Evolutionary conservation across 1,140 invertebrate species (phyloP).

Genomic region (Sesamia nonagrioides): DNA sequence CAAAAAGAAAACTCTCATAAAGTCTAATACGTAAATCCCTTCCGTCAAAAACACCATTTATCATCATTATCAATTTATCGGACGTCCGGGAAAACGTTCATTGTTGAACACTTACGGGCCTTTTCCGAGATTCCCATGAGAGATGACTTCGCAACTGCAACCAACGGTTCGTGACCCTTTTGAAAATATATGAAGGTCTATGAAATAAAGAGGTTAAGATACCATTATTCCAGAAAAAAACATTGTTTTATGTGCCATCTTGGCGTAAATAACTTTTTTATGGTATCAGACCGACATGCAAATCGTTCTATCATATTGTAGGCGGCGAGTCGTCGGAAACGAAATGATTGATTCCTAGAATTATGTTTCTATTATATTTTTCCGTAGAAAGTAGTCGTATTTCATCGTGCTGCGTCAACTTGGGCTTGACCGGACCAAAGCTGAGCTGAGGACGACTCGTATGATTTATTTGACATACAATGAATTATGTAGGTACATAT

Average conservation of each 20-base stretch:
- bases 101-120: background rate
- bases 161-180: slow-evolving; percentile 9
- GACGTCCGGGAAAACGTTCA: background rate
- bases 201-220: background rate
- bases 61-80: slow-evolving; percentile 9
- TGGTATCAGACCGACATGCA: background rate
- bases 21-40: background rate
- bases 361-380: slow-evolving; percentile 11
- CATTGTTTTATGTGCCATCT: background rate
- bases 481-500: slow-evolving; percentile 18
- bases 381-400: background rate
- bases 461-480: slow-evolving; percentile 34
- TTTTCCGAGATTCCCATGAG: slow-evolving; percentile 4
- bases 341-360: slow-evolving; percentile 19
- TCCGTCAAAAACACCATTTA: background rate
- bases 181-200: background rate
- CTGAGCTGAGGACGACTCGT: slow-evolving; percentile 1
- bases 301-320: background rate
- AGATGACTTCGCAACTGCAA: slow-evolving; percentile 21
- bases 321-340: background rate
- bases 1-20: background rate
- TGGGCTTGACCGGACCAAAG: slow-evolving; percentile 5
- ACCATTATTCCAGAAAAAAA: background rate
- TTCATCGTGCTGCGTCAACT: slow-evolving; percentile 10
- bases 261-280: background rate